Evolutionary conservation across 2,888 invertebrate genomes (phyloP), one percentile per base, ranked within the genome.

Genomic region (Perizoma affinitatum): DNA sequence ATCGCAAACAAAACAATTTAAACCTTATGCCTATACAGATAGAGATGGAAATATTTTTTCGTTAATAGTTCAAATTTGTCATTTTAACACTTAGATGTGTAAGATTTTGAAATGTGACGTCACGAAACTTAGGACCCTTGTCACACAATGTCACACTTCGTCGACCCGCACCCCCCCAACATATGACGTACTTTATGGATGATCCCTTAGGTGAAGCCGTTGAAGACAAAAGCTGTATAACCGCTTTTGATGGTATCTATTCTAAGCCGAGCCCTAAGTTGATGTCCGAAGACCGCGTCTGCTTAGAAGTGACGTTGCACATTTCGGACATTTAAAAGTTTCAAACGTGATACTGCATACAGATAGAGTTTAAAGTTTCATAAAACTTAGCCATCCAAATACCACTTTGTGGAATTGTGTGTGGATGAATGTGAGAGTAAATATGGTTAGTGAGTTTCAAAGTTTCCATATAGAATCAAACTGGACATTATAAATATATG

Each of bases 251-350:
- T 71, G 65, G 48, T 78, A 61, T 59, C 71, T 82, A 22, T 22
- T 22, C 22, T 82, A 72, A 49, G 64, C 76, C 80, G 75, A 61
- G 42, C 68, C 56, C 59, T 61, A 61, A 63, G 75, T 71, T 71
- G 70, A 76, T 77, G 75, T 72, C 75, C 77, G 75, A 66, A 75
- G 74, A 72, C 74, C 75, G 77, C 76, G 80, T 82, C 81, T 83
- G 84, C 81, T 82, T 78, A 80, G 75, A 65, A 71, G 78, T 87
- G 87, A 88, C 86, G 87, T 84, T 76, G 83, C 80, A 79, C 75
- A 74, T 78, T 78, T 77, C 65, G 71, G 68, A 67, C 62, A 75
- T 63, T 1, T 66, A 73, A 76, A 75, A 74, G 73, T 70, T 69
- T 68, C 72, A 73, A 72, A 68, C 67, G 74, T 71, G 69, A 76